Evolutionary conservation across 2,113 vertebrate species (phyloP), one percentile per base, ranked within the genome.

Genomic region (Taxidea taxus): DNA sequence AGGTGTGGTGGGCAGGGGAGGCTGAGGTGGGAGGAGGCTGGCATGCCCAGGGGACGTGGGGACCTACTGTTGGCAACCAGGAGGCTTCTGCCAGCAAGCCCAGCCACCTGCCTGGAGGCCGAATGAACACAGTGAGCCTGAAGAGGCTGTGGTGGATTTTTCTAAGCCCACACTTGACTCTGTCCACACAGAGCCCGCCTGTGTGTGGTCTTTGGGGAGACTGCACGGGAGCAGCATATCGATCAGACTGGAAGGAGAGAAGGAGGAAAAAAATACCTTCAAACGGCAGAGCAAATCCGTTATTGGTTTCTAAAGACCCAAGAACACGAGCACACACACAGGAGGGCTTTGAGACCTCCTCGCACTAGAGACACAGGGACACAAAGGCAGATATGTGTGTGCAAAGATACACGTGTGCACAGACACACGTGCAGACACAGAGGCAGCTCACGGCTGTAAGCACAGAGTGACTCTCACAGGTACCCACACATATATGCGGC

Each of bases 151-250:
- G 2, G 83, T 72, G 44, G 20, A 21, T 82, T 87, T 94, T 93
- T 51, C 91, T 66, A 91, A 97, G 62, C 93, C 74, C 60, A 44
- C 85, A 64, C 91, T 95, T 92, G 96, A 97, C 94, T 95, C 77
- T 87, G 89, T 95, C 85, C 72, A 56, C 81, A 85, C 78, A 13
- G 90, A 97, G 37, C 31, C 34, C 3, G 0, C 42, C 91, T 60
- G 74, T 27, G 51, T 75, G 89, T 82, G 93, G 87, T 92, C 94
- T 95, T 75, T 47, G 47, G 94, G 96, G 95, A 97, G 77, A 44
- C 56, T 89, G 44, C 31, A 25, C 16, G 0, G 82, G 83, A 82
- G 39, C 58, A 3, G 95, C 87, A 75, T 93, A 93, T 77, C 25
- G 34, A 93, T 98, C 92, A 68, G 77, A 16, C 54, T 34, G 39